These are phyloP conservation scores for Diploptera punctata DNA, from an alignment of 2,888 invertebrate genomes.

Conservation along the genomic window DNA sequence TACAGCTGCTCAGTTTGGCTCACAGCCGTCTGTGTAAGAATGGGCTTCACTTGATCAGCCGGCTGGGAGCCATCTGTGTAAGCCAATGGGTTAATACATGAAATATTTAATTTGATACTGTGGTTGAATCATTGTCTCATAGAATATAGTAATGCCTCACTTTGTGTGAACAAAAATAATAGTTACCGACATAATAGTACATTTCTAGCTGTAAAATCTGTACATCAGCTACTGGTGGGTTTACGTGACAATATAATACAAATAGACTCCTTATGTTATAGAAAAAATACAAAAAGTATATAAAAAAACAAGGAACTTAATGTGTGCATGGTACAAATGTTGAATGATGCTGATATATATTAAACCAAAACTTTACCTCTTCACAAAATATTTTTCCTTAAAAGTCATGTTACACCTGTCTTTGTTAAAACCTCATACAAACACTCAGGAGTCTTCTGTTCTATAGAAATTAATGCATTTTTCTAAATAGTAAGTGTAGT, in stretches of 20 bases:
- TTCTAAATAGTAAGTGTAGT: not conserved
- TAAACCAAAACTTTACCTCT: slow-evolving; percentile 13
- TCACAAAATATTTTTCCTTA: not conserved
- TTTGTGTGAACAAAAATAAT: no score
- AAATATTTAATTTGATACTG: not conserved
- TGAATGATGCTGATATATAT: slow-evolving; percentile 18
- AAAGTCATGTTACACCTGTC: not conserved
- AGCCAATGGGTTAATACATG: no score
- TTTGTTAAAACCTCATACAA: slow-evolving; percentile 6
- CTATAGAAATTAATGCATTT: slow-evolving; percentile 14
- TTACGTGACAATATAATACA: slow-evolving; percentile 39
- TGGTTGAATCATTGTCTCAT: not conserved
- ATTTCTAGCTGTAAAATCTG: slow-evolving; percentile 1
- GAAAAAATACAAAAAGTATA: slow-evolving; percentile 26
- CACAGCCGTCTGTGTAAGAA: no score
- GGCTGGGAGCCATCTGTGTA: no score
- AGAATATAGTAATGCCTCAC: no score
- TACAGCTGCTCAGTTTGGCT: no score
- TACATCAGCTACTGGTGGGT: slow-evolving; percentile 34
- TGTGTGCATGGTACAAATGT: slow-evolving; percentile 19
- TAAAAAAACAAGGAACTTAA: slow-evolving; percentile 22
- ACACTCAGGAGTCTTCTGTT: slow-evolving; percentile 30
- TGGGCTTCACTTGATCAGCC: no score
- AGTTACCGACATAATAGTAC: slow-evolving; percentile 8
- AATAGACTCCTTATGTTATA: slow-evolving; percentile 33